Conservation (phyloP, 2,888 invertebrate species). For the Chalcis sispes region DNA sequence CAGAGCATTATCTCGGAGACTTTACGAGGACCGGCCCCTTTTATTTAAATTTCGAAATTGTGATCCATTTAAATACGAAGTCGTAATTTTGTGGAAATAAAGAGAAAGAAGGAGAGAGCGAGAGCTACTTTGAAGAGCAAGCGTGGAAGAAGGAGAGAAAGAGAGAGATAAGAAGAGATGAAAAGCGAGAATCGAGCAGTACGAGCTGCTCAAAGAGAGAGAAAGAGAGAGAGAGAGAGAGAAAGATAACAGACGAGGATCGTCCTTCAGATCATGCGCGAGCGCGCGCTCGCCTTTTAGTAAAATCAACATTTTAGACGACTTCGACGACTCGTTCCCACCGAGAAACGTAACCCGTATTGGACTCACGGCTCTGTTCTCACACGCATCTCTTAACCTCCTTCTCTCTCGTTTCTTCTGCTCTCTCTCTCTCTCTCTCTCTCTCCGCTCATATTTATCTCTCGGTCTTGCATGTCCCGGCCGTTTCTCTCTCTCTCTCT, state of each 20-base stretch:
- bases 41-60: conserved; percentile 43
- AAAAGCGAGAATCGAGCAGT: conserved; percentile 15
- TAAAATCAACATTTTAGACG: conserved; percentile 59
- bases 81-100: conserved; percentile 43
- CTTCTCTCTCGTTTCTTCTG: conserved; percentile 11
- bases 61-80: conserved; percentile 49
- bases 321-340: conserved; percentile 53
- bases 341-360: conserved; percentile 53
- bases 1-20: conserved; percentile 42
- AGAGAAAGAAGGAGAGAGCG: too few species aligned
- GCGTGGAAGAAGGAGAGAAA: background rate
- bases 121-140: background rate
- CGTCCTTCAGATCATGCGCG: conserved; percentile 52
- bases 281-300: conserved; percentile 54
- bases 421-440: conserved; percentile 14
- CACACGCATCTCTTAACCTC: conserved; percentile 53
- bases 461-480: conserved; percentile 28
- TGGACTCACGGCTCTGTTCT: conserved; percentile 54
- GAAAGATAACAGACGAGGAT: conserved; percentile 48
- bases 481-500: conserved; percentile 18
- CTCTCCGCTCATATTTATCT: conserved; percentile 46
- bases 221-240: conserved; percentile 10
- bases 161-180: conserved; percentile 17
- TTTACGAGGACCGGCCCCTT: conserved; percentile 46
- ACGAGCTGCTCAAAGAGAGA: too few species aligned